Base-by-base conservation (phyloP, 2,113 vertebrate species). In the Acanthisitta chloris region DNA sequence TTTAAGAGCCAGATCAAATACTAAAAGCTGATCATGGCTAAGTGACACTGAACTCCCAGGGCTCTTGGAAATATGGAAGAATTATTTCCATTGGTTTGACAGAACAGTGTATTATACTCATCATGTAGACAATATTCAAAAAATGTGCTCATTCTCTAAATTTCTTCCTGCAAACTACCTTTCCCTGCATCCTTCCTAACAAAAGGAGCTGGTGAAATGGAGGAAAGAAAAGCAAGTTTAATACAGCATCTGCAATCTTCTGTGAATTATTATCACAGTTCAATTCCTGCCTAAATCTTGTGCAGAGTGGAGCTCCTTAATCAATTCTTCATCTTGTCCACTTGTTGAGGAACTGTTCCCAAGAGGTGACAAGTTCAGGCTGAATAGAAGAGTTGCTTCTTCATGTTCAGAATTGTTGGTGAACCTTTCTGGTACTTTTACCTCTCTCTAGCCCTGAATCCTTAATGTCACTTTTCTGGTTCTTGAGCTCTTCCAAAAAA, bases 1-100 rank as follows among this genome's bases (percentile, higher is more conserved):
- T 95, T 94, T 66, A 92, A 76, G 90, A 92, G 94, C 94, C 87
- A 88, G 71, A 92, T 95, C 78, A 95, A 92, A 91, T 94, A 94
- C 81, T 77, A 94, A 94, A 91, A 66, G 70, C 31, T 94, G 40
- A 43, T 81, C 10, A 48, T 66, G 84, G 34, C 17, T 88, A 94
- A 86, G 28, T 66, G 59, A 82, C 86, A 66, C 43, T 54, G 71
- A 80, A 90, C 38, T 77, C 26, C 14, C 59, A 86, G 18, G 10
- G 11, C 14, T 42, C 64, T 73, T 82, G 62, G 62, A 92, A 91
- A 90, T 64, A 80, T 5, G 6, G 62, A 81, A 62, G 52, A 81
- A 81, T 46, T 71, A 48, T 67, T 94, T 96, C 65, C 31, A 26
- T 5, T 80, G 34, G 43, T 90, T 88, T 92, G 38, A 36, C 16